Conservation (phyloP, 2,888 invertebrate genomes). For the Busseola fusca region DNA sequence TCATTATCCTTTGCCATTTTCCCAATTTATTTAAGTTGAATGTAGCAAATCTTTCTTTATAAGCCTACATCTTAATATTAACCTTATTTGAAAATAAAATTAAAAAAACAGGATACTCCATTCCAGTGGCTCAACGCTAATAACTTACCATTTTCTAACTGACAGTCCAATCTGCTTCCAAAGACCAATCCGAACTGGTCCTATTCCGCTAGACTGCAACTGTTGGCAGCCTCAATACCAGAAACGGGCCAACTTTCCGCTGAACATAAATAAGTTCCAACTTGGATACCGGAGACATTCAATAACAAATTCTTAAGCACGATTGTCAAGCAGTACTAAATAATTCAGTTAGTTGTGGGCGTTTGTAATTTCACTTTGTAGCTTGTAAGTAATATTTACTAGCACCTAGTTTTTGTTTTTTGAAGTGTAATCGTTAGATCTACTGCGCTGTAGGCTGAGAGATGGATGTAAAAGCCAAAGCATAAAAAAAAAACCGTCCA, state of each 20-base stretch:
- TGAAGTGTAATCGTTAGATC: neutral
- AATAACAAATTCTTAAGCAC: constrained; percentile 77
- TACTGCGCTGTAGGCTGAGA: neutral
- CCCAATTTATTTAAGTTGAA: neutral
- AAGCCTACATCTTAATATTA: neutral
- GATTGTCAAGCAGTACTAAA: constrained; percentile 76
- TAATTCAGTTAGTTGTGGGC: constrained; percentile 71
- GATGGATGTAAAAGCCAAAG: neutral
- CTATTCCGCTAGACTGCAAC: constrained; percentile 30
- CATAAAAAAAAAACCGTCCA: no score
- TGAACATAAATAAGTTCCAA: constrained; percentile 57
- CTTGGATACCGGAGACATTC: constrained; percentile 66
- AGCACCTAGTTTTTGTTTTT: constrained; percentile 28
- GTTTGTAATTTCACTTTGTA: constrained; percentile 61
- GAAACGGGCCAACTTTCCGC: constrained; percentile 54
- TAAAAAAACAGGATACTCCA: constrained; percentile 1
- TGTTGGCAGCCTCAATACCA: constrained; percentile 36
- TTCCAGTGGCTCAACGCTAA: constrained; percentile 12
- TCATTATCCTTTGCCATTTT: neutral
- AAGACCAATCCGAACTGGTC: constrained; percentile 36
- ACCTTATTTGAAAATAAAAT: neutral
- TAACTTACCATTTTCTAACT: constrained; percentile 35
- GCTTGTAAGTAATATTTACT: constrained; percentile 45
- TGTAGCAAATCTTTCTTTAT: neutral
- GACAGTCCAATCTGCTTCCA: constrained; percentile 49